Evolutionary conservation across 2,888 invertebrate species (phyloP), one percentile per base, ranked within the genome.

Genomic region (Serrognathus titanus): DNA sequence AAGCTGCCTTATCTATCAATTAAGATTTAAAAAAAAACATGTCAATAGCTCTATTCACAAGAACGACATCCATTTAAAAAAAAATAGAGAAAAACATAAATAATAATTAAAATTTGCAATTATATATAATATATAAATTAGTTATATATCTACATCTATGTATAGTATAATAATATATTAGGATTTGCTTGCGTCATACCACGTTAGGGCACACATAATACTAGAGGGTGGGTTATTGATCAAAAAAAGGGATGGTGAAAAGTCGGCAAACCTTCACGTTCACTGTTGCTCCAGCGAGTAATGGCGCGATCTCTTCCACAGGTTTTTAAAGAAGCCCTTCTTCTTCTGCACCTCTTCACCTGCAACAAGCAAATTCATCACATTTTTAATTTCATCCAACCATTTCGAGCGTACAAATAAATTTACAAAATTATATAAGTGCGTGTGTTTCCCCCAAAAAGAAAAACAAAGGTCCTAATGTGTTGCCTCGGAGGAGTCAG

Each of bases 251-350:
- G 24, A 31, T 7, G 24, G 7, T n/a, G n/a, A n/a, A n/a, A n/a
- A n/a, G n/a, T 31, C 6, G 5, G 48, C 53, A 48, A 48, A 48
- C 49, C 55, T 50, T 50, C 16, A 1, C n/a, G 12, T 24, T n/a
- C 86, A 87, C 81, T 91, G 91, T 78, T 92, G 91, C 78, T 92
- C 92, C 78, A 92, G 80, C 63, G 92, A 92, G 75, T 92, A 89
- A 75, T 92, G 91, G 65, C 91, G 87, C 66, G 92, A 92, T 71
- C 90, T 85, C 78, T 92, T 92, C 92, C 92, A 93, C 68, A 92
- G 86, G 76, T 85, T 90, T 79, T 90, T 90, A 81, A 93, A 93
- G 78, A 93, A 92, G 63, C 92, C 90, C 78, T 90, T 90, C 76
- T 92, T 90, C 79, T 91, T 92, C 65, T 90, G 89, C 69, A 84